A percentile compares a stretch with the other conserved stretches of the same genome.
phyloP scores from a whole-genome alignment of 2,888 invertebrate species.

The Galerucella calmariensis region DNA sequence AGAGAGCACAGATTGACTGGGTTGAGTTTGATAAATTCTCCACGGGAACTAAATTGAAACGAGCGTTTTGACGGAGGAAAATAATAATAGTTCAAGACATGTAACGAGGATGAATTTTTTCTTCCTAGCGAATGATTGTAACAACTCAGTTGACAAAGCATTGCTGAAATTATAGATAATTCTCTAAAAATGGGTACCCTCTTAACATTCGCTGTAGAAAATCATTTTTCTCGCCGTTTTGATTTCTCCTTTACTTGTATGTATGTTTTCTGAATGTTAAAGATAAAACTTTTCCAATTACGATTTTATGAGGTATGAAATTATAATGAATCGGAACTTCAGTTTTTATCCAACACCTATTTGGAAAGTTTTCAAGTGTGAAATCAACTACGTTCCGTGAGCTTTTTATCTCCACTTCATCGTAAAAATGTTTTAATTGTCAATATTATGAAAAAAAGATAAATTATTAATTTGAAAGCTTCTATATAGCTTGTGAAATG shows the following conservation, averaged over 20 bases:
- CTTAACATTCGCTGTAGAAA: too few species aligned
- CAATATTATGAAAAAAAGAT: neutral
- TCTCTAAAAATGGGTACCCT: too few species aligned
- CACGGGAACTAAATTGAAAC: too few species aligned
- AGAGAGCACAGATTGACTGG: too few species aligned
- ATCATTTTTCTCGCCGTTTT: neutral
- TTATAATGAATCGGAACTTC: constrained; percentile 44
- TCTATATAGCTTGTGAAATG: neutral
- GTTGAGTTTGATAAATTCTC: too few species aligned
- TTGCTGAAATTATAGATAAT: too few species aligned
- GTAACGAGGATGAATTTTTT: too few species aligned
- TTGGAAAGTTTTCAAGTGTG: constrained; percentile 28
- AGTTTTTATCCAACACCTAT: constrained; percentile 36
- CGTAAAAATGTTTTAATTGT: neutral
- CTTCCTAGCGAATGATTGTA: too few species aligned
- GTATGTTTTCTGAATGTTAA: constrained; percentile 29
- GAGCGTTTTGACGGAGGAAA: too few species aligned
- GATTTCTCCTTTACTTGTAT: neutral
- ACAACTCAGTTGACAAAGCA: too few species aligned
- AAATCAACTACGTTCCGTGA: constrained; percentile 38
- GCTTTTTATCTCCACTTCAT: constrained; percentile 30
- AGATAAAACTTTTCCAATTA: constrained; percentile 46
- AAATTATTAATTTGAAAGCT: neutral
- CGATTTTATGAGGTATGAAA: constrained; percentile 46
- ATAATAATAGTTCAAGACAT: too few species aligned